Percentiles rank a stretch among this genome's conserved stretches.
phyloP scores from a whole-genome alignment of 2,113 vertebrate species.

The Ammodytes marinus region DNA sequence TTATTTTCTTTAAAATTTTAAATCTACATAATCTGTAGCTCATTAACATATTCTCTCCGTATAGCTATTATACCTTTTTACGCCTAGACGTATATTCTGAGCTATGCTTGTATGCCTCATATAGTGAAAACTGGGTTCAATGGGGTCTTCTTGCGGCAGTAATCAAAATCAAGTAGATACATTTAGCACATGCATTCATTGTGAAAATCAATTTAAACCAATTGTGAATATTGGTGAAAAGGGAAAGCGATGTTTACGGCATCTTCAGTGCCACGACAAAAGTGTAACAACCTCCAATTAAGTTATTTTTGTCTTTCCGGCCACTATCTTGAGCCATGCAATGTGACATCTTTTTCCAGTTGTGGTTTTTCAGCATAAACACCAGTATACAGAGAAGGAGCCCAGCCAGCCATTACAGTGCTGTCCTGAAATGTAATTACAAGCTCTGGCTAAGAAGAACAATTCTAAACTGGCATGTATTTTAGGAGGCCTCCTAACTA shows the following conservation, averaged over 20 bases:
- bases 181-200: background rate
- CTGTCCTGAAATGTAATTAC: conserved; percentile 58
- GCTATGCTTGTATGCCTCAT: conserved; percentile 3
- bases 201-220: background rate
- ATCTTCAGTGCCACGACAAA: conserved; percentile 18
- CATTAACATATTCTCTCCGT: background rate
- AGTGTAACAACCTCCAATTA: conserved; percentile 53
- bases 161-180: conserved; percentile 16
- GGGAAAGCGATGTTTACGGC: conserved; percentile 17
- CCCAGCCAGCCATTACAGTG: conserved; percentile 38
- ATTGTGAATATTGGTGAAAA: conserved; percentile 17
- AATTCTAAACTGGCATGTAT: conserved; percentile 39
- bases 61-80: background rate
- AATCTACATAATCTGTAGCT: background rate
- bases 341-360: conserved; percentile 74
- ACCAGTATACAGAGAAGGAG: conserved; percentile 58
- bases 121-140: conserved; percentile 13
- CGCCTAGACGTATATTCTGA: background rate
- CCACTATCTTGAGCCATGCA: conserved; percentile 54
- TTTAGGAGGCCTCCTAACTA: conserved; percentile 31
- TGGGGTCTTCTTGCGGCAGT: conserved; percentile 15
- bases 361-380: conserved; percentile 73
- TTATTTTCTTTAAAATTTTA: background rate
- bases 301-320: conserved; percentile 74
- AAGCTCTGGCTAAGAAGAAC: conserved; percentile 31